phyloP scores from a whole-genome alignment of 2,797 vertebrate species.

The Salmo trutta region DNA sequence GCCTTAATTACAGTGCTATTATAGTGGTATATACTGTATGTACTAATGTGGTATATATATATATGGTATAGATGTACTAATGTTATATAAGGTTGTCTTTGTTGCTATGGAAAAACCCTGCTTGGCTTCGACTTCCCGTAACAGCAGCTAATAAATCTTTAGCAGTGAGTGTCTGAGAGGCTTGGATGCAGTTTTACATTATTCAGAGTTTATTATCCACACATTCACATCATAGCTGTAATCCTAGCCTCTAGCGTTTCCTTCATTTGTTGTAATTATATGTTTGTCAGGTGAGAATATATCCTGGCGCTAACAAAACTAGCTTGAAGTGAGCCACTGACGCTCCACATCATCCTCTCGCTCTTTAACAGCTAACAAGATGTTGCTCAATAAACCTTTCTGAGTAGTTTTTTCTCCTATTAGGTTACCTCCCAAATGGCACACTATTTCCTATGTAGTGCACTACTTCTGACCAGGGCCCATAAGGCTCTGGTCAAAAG shows the following conservation, averaged over 20 bases:
- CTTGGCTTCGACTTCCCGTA: not conserved
- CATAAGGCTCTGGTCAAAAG: not conserved
- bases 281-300: conserved; percentile 54
- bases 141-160: conserved; percentile 5
- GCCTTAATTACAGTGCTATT: not conserved
- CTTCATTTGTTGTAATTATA: conserved; percentile 63
- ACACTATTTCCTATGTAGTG: not conserved
- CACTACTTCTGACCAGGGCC: not conserved
- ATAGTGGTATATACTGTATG: not conserved
- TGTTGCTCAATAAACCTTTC: conserved; percentile 57
- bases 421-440: not conserved
- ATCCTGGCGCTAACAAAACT: conserved; percentile 27
- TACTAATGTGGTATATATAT: too few relatives aligned
- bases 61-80: not conserved
- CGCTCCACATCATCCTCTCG: conserved; percentile 40
- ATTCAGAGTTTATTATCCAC: conserved; percentile 57
- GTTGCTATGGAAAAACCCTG: not conserved
- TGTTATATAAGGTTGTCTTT: not conserved
- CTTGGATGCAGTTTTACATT: conserved; percentile 49
- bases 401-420: conserved; percentile 47
- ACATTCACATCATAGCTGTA: conserved; percentile 50
- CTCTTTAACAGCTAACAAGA: conserved; percentile 54
- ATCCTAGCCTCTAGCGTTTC: conserved; percentile 48
- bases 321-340: not conserved
- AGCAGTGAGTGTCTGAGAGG: not conserved